Evolutionary conservation across 1,140 invertebrate species (phyloP).

Genomic region (Drosophila funebris): DNA sequence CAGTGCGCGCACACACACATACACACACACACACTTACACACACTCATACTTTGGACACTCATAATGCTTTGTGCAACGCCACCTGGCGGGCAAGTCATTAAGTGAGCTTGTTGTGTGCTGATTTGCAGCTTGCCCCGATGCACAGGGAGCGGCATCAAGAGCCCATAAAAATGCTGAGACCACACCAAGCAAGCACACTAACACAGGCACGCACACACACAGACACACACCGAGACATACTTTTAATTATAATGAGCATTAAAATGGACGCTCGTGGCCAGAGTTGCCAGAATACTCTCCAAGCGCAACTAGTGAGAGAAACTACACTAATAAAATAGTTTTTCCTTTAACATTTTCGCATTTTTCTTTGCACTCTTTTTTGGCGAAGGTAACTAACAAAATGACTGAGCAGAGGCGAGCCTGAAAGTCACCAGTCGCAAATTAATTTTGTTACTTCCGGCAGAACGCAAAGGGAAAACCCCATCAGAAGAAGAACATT

Average conservation of each 20-base stretch:
- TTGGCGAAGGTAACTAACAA: constrained; percentile 27
- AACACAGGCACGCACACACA: constrained; percentile 13
- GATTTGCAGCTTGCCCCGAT: constrained; percentile 47
- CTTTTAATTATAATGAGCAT: constrained; percentile 76
- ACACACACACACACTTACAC: not conserved
- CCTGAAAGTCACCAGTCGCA: constrained; percentile 17
- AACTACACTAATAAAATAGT: constrained; percentile 34
- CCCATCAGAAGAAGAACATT: constrained; percentile 13
- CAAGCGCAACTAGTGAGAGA: constrained; percentile 30
- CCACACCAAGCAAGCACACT: constrained; percentile 32
- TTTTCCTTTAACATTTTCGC: not conserved
- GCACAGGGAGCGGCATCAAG: constrained; percentile 25
- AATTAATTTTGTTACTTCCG: constrained; percentile 53
- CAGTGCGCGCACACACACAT: constrained; percentile 3
- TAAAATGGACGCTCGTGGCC: constrained; percentile 64
- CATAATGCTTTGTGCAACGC: constrained; percentile 35
- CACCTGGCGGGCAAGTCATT: constrained; percentile 74
- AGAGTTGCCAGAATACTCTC: constrained; percentile 45
- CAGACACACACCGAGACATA: constrained; percentile 2
- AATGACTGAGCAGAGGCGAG: constrained; percentile 27
- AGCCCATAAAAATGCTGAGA: constrained; percentile 68
- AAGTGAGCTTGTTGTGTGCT: constrained; percentile 78
- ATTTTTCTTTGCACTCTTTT: not conserved
- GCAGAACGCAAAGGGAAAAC: constrained; percentile 17
- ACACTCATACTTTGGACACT: constrained; percentile 17